Percentiles rank a stretch among this genome's conserved stretches.
Evolutionary conservation across 2,113 vertebrate species (phyloP).

Genomic region (Bothrops jararaca): DNA sequence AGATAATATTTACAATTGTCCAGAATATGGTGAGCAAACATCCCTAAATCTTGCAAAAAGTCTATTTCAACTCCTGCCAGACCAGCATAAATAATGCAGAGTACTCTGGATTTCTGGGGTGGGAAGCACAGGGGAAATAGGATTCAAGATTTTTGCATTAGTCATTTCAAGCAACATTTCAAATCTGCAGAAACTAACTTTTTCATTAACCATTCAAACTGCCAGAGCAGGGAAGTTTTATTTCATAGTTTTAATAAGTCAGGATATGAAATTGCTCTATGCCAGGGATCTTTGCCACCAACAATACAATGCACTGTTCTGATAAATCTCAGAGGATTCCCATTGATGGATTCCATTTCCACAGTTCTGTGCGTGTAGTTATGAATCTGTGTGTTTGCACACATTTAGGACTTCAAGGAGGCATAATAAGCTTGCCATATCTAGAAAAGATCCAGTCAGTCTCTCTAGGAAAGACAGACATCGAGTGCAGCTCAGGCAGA

Average conservation of each 20-base stretch:
- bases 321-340: background rate
- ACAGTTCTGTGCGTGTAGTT: background rate
- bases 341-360: background rate
- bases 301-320: background rate
- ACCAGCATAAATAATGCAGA: background rate
- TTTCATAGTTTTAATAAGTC: background rate
- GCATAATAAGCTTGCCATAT: background rate
- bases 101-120: background rate
- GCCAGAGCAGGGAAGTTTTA: background rate
- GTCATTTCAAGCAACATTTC: background rate
- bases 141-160: background rate
- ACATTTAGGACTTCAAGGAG: background rate
- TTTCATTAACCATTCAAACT: background rate
- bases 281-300: background rate
- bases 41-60: background rate
- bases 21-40: background rate
- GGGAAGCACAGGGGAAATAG: background rate
- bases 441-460: background rate
- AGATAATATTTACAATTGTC: background rate
- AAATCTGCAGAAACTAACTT: background rate
- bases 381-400: background rate
- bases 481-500: background rate
- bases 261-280: background rate
- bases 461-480: slow-evolving; percentile 10
- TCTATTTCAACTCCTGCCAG: background rate